A percentile compares a stretch with the other conserved stretches of the same genome.
Evolutionary conservation across 2,888 invertebrate genomes (phyloP).

Genomic region (Mycalesis mineus): DNA sequence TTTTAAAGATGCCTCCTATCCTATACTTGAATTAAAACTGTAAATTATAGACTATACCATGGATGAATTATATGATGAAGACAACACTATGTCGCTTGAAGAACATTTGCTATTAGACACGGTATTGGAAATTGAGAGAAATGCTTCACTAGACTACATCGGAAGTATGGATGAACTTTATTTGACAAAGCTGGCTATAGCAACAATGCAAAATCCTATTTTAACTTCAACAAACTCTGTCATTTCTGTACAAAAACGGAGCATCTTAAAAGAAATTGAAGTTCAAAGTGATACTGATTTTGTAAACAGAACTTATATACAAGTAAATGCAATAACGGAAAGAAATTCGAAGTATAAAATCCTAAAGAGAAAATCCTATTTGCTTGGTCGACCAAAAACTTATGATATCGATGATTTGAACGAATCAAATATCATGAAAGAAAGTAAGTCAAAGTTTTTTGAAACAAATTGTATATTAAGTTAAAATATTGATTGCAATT

Average conservation of each 20-base stretch:
- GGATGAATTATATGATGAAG: conserved; percentile 38
- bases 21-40: too few relatives aligned
- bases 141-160: conserved; percentile 41
- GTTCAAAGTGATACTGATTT: conserved; percentile 6
- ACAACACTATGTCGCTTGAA: conserved; percentile 46
- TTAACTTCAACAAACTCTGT: conserved; percentile 33
- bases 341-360: conserved; percentile 10
- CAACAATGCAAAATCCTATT: conserved; percentile 42
- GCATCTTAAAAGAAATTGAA: conserved; percentile 35
- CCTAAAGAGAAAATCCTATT: conserved; percentile 36
- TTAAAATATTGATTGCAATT: conserved; percentile 26
- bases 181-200: conserved; percentile 54
- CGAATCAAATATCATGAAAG: conserved; percentile 30
- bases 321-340: conserved; percentile 13
- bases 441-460: conserved; percentile 46
- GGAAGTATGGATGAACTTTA: conserved; percentile 58
- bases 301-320: conserved; percentile 15
- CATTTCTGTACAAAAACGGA: conserved; percentile 45
- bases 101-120: conserved; percentile 52
- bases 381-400: conserved; percentile 56
- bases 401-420: conserved; percentile 56
- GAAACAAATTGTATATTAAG: conserved; percentile 22
- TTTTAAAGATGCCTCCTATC: too few relatives aligned
- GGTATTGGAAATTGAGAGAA: conserved; percentile 53
- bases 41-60: conserved; percentile 47